Conservation (phyloP, 2,888 invertebrate species). For the Ectobius pallidus region DNA sequence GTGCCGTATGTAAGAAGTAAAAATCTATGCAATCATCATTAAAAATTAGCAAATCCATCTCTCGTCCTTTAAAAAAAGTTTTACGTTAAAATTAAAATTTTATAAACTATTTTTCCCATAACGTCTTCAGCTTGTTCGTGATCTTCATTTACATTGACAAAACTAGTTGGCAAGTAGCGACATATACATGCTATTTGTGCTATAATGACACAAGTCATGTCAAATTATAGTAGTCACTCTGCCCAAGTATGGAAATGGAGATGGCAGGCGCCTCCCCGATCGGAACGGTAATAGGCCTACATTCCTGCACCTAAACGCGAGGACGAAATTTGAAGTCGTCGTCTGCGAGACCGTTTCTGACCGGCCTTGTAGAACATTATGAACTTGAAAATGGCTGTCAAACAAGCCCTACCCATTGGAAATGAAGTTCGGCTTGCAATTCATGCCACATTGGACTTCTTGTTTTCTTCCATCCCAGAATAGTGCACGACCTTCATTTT, state of each 20-base stretch:
- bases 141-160: no score
- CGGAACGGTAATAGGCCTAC: not conserved
- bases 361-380: slow-evolving; percentile 12
- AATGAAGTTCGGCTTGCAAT: not conserved
- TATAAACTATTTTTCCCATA: no score
- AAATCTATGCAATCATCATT: no score
- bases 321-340: not conserved
- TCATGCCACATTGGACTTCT: not conserved
- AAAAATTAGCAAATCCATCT: no score
- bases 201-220: not conserved
- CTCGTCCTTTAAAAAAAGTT: no score
- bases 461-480: slow-evolving; percentile 2
- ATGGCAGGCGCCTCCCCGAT: no score
- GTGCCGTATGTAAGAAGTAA: no score
- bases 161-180: no score
- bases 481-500: slow-evolving; percentile 11
- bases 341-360: slow-evolving; percentile 6
- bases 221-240: no score
- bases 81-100: no score
- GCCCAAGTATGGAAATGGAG: not conserved
- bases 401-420: not conserved
- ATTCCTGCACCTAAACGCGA: not conserved
- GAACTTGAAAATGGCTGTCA: slow-evolving; percentile 15
- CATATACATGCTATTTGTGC: no score
- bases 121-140: no score